Base-by-base conservation (phyloP, 2,888 invertebrate species). In the Agonopterix alstromeriana region DNA sequence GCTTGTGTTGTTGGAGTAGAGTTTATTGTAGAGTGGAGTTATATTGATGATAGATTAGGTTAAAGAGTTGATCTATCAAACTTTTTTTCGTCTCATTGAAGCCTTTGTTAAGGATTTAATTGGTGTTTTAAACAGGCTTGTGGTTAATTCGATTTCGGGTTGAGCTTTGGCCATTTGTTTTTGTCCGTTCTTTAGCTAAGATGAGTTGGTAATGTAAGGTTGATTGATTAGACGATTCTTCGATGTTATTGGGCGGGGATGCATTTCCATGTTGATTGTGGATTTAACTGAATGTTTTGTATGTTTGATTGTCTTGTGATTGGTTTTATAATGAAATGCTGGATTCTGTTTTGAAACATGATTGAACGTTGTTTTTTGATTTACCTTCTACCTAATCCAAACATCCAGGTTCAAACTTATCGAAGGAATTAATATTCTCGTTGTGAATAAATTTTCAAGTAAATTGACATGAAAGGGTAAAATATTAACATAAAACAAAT, bases 41-140 rank as follows among this genome's bases (percentile, higher is more conserved):
- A 4, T 7, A n/a, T 41, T 54, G 73, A 81, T 80, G 73, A 77
- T 75, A 81, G 82, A 82, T 85, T 82, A 79, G 65, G 82, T 84
- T 87, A 83, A 84, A 84, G 81, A 82, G 86, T 86, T 82, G 86
- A 86, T 87, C 84, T 88, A 88, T 88, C 85, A 87, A 84, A 73
- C 72, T 82, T 82, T 73, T 81, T 81, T 82, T 63, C 77, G 70
- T 78, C 73, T 83, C 85, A 84, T 87, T 86, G 82, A 82, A 80
- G 82, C 81, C 73, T 86, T 88, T 86, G 86, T 87, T 86, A 70
- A 78, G 69, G 67, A 68, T 88, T 87, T 88, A 88, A 87, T 87
- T 87, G 86, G 88, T 81, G 82, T 82, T 80, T 81, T 84, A 82
- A 86, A 85, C 82, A 77, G 79, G 76, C 75, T 72, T 66, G 70